Base-by-base conservation (phyloP, 1,140 invertebrate species). In the Anastrepha ludens region DNA sequence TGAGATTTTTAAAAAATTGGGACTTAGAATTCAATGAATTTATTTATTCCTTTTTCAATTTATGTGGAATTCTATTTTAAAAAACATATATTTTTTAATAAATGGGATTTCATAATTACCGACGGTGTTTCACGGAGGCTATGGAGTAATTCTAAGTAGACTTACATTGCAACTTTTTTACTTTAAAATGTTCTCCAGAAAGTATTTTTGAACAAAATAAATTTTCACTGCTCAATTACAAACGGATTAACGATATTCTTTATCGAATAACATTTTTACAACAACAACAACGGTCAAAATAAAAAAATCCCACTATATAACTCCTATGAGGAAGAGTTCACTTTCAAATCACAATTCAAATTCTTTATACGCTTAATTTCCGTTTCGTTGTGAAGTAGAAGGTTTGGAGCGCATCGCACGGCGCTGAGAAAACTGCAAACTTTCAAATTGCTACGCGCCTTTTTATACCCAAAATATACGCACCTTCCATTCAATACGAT, bases 351-450 rank as follows among this genome's bases (percentile, higher is more conserved):
- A 81, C 74, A 81, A 81, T 47, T 81, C 74, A 44, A 81, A 81
- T n/a, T 81, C 44, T 81, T 81, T 81, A 50, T 4, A 15, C 74
- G n/a, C 8, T 55, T 55, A 20, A 58, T 55, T 20, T 55, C 74
- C 74, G 74, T 81, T 81, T 41, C n/a, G 47, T 9, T 58, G 47
- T 7, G 17, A 3, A 44, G 8, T 67, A 81, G 20, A 55, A 55
- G n/a, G 74, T 81, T 81, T 81, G 8, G 8, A 81, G 74, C 74
- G 74, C 74, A 81, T 55, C 50, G 74, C 74, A 81, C 74, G 44
- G 74, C 74, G 74, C 74, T 41, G n/a, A 81, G 74, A 81, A 81
- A 81, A 81, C 74, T 81, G 74, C 74, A 81, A 55, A 58, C 3
- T 81, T 81, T 55, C n/a, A 39, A 81, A 81, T n/a, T 20, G 47